A percentile compares a stretch with the other conserved stretches of the same genome.
phyloP scores from a whole-genome alignment of 2,113 vertebrate species.

The Ciconia stormi region DNA sequence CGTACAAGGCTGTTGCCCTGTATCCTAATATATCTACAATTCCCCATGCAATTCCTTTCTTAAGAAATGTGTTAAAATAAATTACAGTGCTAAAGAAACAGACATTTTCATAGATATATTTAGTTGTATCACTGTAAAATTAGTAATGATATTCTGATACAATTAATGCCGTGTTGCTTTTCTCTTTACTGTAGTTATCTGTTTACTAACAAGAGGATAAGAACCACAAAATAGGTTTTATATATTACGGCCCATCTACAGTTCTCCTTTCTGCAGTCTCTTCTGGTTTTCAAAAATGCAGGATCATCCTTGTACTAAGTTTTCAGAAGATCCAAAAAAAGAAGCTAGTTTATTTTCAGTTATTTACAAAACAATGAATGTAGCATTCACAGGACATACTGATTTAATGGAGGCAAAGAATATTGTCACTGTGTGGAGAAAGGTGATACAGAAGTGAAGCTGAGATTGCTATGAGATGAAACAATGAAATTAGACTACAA shows the following conservation, averaged over 20 bases:
- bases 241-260: neutral
- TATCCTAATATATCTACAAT: neutral
- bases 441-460: neutral
- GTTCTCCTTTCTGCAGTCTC: neutral
- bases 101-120: neutral
- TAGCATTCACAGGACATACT: neutral
- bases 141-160: neutral
- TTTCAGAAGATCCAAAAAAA: neutral
- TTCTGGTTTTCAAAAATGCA: neutral
- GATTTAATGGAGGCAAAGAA: neutral
- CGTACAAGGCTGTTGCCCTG: neutral
- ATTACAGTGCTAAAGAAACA: neutral
- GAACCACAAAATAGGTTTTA: neutral
- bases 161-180: neutral
- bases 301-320: neutral
- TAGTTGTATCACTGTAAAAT: neutral
- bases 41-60: neutral
- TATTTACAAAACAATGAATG: neutral
- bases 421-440: neutral
- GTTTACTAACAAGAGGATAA: neutral
- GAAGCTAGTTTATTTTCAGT: neutral
- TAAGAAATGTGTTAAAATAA: neutral
- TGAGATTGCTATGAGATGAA: neutral
- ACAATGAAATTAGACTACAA: neutral
- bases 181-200: neutral